phyloP scores from a whole-genome alignment of 2,113 vertebrate genomes.

The Anguilla rostrata region DNA sequence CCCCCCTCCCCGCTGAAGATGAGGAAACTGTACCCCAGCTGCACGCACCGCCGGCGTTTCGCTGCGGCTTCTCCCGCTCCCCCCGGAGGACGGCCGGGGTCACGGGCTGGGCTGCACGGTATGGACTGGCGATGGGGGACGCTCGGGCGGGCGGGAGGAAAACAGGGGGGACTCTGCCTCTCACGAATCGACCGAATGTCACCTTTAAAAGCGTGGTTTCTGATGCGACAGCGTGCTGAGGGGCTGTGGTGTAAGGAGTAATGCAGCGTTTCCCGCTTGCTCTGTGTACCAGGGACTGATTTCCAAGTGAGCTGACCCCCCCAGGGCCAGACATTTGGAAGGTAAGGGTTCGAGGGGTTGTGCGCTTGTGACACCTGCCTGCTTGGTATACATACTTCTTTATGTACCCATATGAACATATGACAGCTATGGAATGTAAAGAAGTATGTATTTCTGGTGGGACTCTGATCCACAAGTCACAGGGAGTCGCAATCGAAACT shows the following conservation, averaged over 20 bases:
- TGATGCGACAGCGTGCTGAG: constrained; percentile 53
- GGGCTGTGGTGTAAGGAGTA: constrained; percentile 48
- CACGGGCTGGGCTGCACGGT: constrained; percentile 59
- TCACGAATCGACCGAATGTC: constrained; percentile 72
- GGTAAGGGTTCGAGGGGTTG: constrained; percentile 45
- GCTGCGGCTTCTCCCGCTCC: background rate
- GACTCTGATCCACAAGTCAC: constrained; percentile 71
- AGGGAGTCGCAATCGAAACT: constrained; percentile 28
- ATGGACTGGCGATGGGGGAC: constrained; percentile 60
- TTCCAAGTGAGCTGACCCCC: background rate
- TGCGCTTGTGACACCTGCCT: constrained; percentile 69
- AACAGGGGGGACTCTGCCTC: constrained; percentile 55
- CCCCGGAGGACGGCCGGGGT: constrained; percentile 65
- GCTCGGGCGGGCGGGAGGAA: background rate
- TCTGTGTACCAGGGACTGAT: background rate
- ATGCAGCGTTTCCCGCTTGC: background rate
- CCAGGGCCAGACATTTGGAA: constrained; percentile 46
- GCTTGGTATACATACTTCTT: constrained; percentile 99
- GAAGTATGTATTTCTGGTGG: constrained; percentile 99
- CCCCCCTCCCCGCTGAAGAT: constrained; percentile 40
- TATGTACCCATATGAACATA: constrained; percentile 99
- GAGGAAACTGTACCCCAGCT: constrained; percentile 43
- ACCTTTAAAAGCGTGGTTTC: constrained; percentile 64
- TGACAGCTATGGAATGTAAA: constrained; percentile 99
- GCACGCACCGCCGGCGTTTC: constrained; percentile 33